phyloP scores from a whole-genome alignment of 2,113 vertebrate species.

The Poeciliopsis retropinna region DNA sequence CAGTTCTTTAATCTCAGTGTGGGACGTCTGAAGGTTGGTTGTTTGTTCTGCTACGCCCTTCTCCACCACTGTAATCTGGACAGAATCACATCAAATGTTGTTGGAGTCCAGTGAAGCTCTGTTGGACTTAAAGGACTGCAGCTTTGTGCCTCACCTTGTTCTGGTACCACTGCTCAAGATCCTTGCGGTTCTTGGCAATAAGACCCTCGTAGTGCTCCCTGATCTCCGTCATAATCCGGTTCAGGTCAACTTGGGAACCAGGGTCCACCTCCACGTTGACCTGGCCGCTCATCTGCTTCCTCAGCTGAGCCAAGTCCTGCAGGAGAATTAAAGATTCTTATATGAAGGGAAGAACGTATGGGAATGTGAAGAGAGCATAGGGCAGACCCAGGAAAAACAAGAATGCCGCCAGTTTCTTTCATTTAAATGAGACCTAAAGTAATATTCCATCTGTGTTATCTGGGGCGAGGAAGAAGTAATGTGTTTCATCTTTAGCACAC shows the following conservation, averaged over 20 bases:
- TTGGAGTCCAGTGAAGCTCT: neutral
- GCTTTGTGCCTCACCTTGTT: slow-evolving; percentile 65
- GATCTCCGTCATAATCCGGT: slow-evolving; percentile 72
- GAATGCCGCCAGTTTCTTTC: slow-evolving; percentile 17
- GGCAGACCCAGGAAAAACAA: slow-evolving; percentile 7
- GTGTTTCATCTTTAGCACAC: slow-evolving; percentile 4
- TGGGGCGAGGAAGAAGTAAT: slow-evolving; percentile 16
- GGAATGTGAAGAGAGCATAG: slow-evolving; percentile 46
- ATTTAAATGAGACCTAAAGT: slow-evolving; percentile 15
- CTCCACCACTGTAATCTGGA: slow-evolving; percentile 80
- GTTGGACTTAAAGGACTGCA: neutral
- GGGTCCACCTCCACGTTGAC: slow-evolving; percentile 81
- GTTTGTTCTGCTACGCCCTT: slow-evolving; percentile 77
- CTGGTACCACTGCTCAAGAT: slow-evolving; percentile 80
- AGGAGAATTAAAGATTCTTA: neutral
- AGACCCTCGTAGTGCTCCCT: slow-evolving; percentile 84
- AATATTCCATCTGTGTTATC: slow-evolving; percentile 34
- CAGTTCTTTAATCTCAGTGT: slow-evolving; percentile 81
- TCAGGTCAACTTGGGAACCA: slow-evolving; percentile 73
- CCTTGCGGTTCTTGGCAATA: slow-evolving; percentile 81
- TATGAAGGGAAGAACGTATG: slow-evolving; percentile 52
- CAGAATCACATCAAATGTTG: slow-evolving; percentile 12
- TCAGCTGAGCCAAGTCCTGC: slow-evolving; percentile 66
- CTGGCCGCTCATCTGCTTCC: slow-evolving; percentile 59
- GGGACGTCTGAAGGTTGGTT: slow-evolving; percentile 75